Conservation (phyloP, 2,797 vertebrate genomes). For the Sciaenops ocellatus region DNA sequence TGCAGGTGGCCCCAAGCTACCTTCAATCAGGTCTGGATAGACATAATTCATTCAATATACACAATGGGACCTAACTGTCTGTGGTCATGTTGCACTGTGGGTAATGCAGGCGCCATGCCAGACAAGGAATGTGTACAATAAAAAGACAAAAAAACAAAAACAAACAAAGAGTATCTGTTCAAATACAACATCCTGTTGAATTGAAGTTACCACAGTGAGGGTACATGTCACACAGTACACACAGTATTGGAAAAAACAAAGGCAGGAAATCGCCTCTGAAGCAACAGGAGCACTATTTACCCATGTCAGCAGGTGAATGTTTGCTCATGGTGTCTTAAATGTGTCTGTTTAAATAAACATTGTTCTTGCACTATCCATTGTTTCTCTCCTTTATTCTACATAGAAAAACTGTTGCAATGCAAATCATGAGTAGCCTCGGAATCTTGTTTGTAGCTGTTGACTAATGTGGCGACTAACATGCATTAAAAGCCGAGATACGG, state of each 20-base stretch:
- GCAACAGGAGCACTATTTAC: conserved; percentile 4
- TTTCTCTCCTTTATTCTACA: neutral
- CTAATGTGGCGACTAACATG: conserved; percentile 11
- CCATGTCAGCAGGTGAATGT: neutral
- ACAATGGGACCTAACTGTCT: neutral
- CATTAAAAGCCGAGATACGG: conserved; percentile 16
- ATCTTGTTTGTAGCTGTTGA: conserved; percentile 19
- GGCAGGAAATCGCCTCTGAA: conserved; percentile 16
- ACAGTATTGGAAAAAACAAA: neutral
- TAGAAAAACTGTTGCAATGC: conserved; percentile 4
- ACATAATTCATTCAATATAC: too few relatives aligned
- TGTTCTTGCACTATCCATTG: neutral
- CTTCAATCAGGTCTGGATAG: too few relatives aligned
- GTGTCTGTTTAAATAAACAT: neutral
- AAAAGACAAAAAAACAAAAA: neutral
- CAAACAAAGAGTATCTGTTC: neutral
- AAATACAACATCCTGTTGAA: conserved; percentile 31
- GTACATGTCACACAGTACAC: conserved; percentile 1
- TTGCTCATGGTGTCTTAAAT: neutral
- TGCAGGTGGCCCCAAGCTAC: too few relatives aligned
- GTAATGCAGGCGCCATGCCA: neutral
- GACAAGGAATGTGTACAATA: neutral
- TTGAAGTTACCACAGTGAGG: conserved; percentile 6
- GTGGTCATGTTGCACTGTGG: neutral
- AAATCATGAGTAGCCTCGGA: neutral